phyloP scores from a whole-genome alignment of 2,113 vertebrate genomes.

The Damaliscus lunatus region DNA sequence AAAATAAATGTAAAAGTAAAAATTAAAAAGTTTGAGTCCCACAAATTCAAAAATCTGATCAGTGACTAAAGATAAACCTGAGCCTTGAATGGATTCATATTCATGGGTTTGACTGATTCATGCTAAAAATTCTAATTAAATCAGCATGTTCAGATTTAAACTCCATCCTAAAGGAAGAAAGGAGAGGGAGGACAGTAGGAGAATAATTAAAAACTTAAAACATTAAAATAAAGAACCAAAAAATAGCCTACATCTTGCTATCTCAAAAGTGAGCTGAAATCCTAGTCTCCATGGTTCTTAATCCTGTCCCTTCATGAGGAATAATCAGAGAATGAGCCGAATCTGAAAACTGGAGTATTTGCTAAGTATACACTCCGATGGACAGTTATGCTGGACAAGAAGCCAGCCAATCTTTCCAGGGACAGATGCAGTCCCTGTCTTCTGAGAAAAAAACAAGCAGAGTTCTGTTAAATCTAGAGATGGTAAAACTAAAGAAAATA shows the following conservation, averaged over 20 bases:
- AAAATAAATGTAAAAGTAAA: conserved; percentile 20
- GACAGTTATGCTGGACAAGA: background rate
- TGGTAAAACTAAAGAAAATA: conserved; percentile 1
- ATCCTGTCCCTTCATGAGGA: background rate
- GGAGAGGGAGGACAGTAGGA: background rate
- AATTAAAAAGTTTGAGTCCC: background rate
- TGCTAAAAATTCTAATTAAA: background rate
- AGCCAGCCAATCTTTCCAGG: rapidly evolving
- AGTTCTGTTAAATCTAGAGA: background rate
- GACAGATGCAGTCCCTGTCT: background rate
- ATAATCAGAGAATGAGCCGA: background rate
- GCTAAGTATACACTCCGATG: rapidly evolving
- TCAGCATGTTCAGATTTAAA: background rate
- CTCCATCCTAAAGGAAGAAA: background rate
- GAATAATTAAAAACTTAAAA: background rate
- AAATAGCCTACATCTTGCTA: background rate
- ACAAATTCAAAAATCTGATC: background rate
- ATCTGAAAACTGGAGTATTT: background rate
- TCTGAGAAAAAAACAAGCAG: background rate
- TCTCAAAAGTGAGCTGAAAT: background rate
- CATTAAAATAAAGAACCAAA: background rate
- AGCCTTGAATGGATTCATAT: background rate
- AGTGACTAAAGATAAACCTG: background rate
- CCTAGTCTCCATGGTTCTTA: background rate
- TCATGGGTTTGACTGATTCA: background rate